Percentiles rank a stretch among this genome's conserved stretches.
phyloP scores from a whole-genome alignment of 2,888 invertebrate genomes.

The Conus canariensis region DNA sequence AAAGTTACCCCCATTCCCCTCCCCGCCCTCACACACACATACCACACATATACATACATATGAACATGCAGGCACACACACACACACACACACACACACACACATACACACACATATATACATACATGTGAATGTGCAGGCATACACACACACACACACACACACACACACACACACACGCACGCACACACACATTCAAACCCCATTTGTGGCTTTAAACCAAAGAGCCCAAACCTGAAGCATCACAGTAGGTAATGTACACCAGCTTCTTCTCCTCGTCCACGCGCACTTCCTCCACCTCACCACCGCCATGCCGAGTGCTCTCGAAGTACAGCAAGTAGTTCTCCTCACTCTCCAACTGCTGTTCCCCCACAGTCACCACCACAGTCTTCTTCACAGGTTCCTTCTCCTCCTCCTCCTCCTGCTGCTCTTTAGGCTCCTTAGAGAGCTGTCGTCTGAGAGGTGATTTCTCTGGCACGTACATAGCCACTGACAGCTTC shows the following conservation, averaged over 20 bases:
- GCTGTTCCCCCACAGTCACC: neutral
- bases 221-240: constrained; percentile 5
- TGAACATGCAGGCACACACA: no score
- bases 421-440: neutral
- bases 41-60: no score
- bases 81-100: neutral
- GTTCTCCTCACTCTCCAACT: constrained; percentile 18
- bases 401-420: constrained; percentile 10
- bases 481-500: constrained; percentile 5
- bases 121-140: neutral
- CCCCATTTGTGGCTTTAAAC: neutral
- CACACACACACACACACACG: neutral
- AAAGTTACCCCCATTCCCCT: no score
- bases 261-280: constrained; percentile 37
- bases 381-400: neutral
- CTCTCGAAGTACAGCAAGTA: constrained; percentile 36
- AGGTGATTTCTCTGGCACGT: neutral
- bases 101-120: neutral
- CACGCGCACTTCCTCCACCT: constrained; percentile 24
- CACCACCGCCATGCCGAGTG: constrained; percentile 17
- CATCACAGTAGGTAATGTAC: constrained; percentile 25
- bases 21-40: no score
- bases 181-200: neutral
- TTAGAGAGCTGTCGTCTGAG: neutral
- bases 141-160: neutral